Conservation (phyloP, 2,888 invertebrate species). For the Nebria brevicollis region DNA sequence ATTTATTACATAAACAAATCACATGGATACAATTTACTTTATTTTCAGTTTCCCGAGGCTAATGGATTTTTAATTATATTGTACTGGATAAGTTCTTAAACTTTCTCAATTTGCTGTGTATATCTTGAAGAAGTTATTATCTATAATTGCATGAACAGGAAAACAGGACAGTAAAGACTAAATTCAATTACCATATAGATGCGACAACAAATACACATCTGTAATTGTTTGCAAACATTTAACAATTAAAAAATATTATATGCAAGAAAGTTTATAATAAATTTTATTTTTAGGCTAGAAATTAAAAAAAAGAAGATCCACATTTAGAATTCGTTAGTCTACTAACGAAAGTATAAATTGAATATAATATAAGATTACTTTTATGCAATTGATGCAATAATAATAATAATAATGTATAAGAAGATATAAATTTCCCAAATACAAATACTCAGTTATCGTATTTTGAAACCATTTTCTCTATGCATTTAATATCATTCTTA, state of each 20-base stretch:
- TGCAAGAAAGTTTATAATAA: background rate
- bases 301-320: background rate
- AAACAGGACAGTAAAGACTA: background rate
- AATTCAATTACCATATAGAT: background rate
- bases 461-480: too few species aligned
- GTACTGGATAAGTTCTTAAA: background rate
- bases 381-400: too few species aligned
- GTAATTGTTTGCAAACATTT: background rate
- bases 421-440: background rate
- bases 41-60: conserved; percentile 4
- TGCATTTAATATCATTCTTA: too few species aligned
- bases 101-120: conserved; percentile 11
- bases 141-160: background rate
- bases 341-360: too few species aligned
- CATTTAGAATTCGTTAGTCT: too few species aligned
- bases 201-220: background rate
- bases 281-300: too few species aligned
- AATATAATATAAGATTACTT: too few species aligned
- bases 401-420: too few species aligned
- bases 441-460: background rate
- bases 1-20: background rate
- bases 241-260: background rate
- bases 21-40: background rate
- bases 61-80: conserved; percentile 21
- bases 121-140: conserved; percentile 7